Evolutionary conservation across 1,140 invertebrate species (phyloP), one percentile per base, ranked within the genome.

Genomic region (Ooceraea biroi): DNA sequence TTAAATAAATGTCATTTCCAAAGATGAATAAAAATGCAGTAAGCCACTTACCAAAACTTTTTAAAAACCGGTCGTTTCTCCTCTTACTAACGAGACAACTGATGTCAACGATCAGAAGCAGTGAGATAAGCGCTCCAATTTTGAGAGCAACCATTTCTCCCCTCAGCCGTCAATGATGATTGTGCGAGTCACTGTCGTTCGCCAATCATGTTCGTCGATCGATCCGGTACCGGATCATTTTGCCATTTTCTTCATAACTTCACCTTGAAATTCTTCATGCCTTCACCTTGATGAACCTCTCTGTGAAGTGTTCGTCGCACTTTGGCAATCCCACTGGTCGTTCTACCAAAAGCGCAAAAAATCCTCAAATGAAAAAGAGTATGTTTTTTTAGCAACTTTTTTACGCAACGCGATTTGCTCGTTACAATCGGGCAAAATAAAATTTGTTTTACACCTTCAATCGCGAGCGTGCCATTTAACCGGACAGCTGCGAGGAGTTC

Each of bases 31-130:
- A 44, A 65, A 48, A 48, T 27, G 5, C 36, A 14, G 27, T 22
- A 10, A 57, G 41, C 27, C 48, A 89, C 90, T 91, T 83, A 93
- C 93, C 91, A 22, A 90, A 82, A 12, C 86, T 89, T 5, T 57
- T 68, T 22, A 93, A 78, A 83, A 91, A 94, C 46, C 92, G 91
- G 78, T 94, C 92, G 74, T 94, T 94, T 55, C 86, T 92, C 48
- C 93, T 90, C 44, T 72, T 73, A 36, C 60, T 83, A 12, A 69
- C 82, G 7, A 65, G 52, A 22, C 76, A 85, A 25, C 55, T 84
- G 22, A 48, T 55, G 55, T 50, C 44, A n/a, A 14, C 41, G 12
- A 76, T 84, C 12, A 44, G 30, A 46, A 80, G 25, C 27, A 50
- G 19, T 8, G 52, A 69, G 60, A 80, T 50, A 12, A 85, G 22